Evolutionary conservation across 2,888 invertebrate species (phyloP), one percentile per base, ranked within the genome.

Genomic region (Coremacera marginata): DNA sequence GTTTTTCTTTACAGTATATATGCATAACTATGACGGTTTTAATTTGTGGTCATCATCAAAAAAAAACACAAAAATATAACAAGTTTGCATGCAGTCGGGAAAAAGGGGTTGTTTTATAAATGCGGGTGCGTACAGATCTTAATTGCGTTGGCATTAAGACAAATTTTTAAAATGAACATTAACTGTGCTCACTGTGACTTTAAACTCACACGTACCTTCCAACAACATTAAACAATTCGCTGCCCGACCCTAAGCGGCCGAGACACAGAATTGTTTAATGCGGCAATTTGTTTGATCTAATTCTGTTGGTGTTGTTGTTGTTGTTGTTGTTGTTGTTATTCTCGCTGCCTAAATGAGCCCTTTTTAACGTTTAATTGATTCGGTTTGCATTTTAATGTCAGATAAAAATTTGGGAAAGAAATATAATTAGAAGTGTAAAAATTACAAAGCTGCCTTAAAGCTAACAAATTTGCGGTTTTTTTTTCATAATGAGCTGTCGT

Each of bases 121-220:
- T 8, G 7, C 8, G 55, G 19, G 74, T 73, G 76, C 73, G 75
- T 70, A 44, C 37, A 25, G 70, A 31, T 70, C 76, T 79, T 77
- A 78, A 79, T 79, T 80, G 77, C 68, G 55, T 62, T 72, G 71
- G 73, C 74, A 79, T 79, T 76, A 67, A 77, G 76, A 80, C 63
- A 52, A 76, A 75, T 79, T 78, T 74, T 77, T 77, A 72, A 75
- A 75, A 57, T 77, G 70, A 60, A 70, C 78, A 78, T 77, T 77
- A 75, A 79, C 75, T 73, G 16, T 16, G 14, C 22, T 37, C 8
- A 37, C 37, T 37, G 37, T 4, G 37, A 31, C 31, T 31, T 31
- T 31, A 31, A 3, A 31, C 31, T 31, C 31, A 31, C 31, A 31
- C 31, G 5, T 31, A 31, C 31, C 3, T 5, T 31, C 31, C 3